Evolutionary conservation across 2,113 vertebrate genomes (phyloP).

Genomic region (Pteropus alecto): DNA sequence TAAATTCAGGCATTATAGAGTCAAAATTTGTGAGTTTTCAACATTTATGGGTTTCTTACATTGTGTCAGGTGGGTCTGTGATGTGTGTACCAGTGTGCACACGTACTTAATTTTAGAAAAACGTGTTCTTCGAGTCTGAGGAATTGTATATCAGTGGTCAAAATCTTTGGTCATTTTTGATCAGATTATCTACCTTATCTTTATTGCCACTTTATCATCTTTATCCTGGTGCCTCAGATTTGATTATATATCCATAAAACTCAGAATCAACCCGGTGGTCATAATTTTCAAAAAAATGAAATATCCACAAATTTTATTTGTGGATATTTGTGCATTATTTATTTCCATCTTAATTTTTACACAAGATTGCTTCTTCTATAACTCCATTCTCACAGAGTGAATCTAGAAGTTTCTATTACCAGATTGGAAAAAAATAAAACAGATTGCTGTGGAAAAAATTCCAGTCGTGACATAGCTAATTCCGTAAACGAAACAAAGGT

Average conservation of each 20-base stretch:
- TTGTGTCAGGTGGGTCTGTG: neutral
- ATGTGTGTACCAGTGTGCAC: neutral
- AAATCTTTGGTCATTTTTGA: neutral
- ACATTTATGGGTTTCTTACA: neutral
- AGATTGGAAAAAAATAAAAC: neutral
- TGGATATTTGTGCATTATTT: neutral
- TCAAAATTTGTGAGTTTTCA: neutral
- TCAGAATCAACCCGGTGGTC: neutral
- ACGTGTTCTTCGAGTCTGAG: neutral
- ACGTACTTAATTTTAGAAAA: neutral
- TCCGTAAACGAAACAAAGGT: fast-evolving
- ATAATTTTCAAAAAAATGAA: neutral
- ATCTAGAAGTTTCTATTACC: neutral
- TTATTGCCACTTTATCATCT: neutral
- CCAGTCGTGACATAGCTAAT: fast-evolving
- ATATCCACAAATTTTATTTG: too few relatives aligned
- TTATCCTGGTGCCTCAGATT: too few relatives aligned
- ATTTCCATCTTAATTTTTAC: neutral
- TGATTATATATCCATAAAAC: neutral
- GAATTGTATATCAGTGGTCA: neutral
- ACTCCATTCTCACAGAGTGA: neutral
- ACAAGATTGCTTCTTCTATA: neutral
- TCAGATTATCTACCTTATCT: neutral
- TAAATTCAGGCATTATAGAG: neutral
- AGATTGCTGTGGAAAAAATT: neutral